Percentiles rank a stretch among this genome's conserved stretches.
Evolutionary conservation across 2,797 vertebrate species (phyloP).

Genomic region (Ciconia nigra): DNA sequence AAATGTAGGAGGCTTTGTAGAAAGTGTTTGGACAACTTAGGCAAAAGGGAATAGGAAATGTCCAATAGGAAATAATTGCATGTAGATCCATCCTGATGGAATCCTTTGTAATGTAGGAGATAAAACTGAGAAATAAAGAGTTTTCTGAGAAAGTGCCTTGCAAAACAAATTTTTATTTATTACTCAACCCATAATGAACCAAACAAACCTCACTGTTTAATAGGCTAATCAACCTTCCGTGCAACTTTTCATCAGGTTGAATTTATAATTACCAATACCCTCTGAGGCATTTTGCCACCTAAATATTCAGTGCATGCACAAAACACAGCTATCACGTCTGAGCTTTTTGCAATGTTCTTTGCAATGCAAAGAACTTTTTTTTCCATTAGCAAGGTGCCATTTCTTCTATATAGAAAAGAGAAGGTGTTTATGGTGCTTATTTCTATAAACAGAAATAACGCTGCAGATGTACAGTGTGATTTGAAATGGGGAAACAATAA

Average conservation of each 20-base stretch:
- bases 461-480: background rate
- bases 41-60: background rate
- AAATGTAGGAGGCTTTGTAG: background rate
- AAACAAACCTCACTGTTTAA: background rate
- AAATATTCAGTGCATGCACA: background rate
- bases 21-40: background rate
- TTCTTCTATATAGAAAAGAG: background rate
- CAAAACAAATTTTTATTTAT: background rate
- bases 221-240: background rate
- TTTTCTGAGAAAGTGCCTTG: background rate
- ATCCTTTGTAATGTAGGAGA: background rate
- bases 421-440: background rate
- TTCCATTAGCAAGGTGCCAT: background rate
- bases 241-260: background rate
- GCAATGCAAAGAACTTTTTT: background rate
- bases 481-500: background rate
- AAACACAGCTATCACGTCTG: background rate
- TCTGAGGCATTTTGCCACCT: background rate
- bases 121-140: background rate
- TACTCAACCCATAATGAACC: background rate
- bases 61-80: background rate
- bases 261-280: background rate
- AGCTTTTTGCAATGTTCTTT: background rate
- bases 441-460: background rate
- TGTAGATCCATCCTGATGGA: background rate